A percentile compares a stretch with the other conserved stretches of the same genome.
Evolutionary conservation across 2,888 invertebrate species (phyloP).

Genomic region (Smittia sp.): DNA sequence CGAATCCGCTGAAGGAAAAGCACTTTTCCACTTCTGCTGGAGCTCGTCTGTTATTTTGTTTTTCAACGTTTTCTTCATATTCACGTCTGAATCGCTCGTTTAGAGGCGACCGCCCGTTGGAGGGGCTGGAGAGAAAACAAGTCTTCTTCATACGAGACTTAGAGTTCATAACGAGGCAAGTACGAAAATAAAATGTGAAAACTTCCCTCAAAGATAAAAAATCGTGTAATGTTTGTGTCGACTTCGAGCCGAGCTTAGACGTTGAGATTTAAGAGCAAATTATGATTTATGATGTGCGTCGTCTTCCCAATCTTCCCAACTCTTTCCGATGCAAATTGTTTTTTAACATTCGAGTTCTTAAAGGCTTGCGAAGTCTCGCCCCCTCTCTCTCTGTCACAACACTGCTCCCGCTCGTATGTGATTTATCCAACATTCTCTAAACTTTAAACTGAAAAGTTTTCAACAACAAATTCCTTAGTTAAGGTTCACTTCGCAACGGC

Average conservation of each 20-base stretch:
- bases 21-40: neutral
- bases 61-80: neutral
- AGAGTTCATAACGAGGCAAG: neutral
- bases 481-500: too few species aligned
- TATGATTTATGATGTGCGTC: neutral
- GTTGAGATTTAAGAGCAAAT: conserved; percentile 1
- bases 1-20: neutral
- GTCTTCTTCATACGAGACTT: neutral
- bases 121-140: neutral
- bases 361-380: too few species aligned
- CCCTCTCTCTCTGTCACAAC: too few species aligned
- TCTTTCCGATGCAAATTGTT: neutral
- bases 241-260: neutral
- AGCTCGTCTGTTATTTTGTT: conserved; percentile 3
- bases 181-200: neutral
- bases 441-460: too few species aligned
- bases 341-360: neutral
- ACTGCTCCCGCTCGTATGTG: too few species aligned
- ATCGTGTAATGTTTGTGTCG: neutral
- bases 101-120: neutral
- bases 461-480: too few species aligned
- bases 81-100: neutral
- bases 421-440: too few species aligned
- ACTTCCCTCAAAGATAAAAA: neutral
- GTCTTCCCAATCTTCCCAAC: neutral